These are phyloP conservation scores for Cepphus grylle DNA, from an alignment of 2,113 vertebrate species.

Conservation along the genomic window DNA sequence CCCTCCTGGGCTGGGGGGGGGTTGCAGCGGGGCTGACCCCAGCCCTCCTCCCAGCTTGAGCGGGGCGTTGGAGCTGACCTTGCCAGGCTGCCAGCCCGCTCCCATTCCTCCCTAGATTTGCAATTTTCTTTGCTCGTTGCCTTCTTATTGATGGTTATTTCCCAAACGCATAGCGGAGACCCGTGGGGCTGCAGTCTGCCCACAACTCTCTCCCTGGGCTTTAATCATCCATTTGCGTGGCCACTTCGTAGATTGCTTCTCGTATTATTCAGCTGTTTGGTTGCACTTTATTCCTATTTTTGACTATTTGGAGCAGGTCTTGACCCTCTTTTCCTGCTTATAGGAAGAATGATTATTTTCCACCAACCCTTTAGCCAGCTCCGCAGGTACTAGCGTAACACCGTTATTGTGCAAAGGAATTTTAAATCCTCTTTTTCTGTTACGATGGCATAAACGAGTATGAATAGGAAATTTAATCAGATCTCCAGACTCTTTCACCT, in stretches of 20 bases:
- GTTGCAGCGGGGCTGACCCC: neutral
- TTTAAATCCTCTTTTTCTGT: neutral
- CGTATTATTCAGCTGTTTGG: neutral
- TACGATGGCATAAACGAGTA: neutral
- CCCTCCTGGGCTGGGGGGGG: neutral
- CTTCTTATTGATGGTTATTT: neutral
- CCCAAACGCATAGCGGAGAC: neutral
- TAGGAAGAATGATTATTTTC: neutral
- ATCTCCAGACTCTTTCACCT: neutral
- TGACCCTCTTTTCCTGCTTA: neutral
- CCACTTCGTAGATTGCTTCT: neutral
- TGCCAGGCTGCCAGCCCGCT: accelerated
- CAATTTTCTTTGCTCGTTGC: accelerated
- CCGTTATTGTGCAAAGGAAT: neutral
- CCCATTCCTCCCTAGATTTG: neutral
- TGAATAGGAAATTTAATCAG: neutral
- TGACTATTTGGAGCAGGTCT: neutral
- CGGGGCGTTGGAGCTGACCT: neutral
- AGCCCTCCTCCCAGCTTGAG: neutral
- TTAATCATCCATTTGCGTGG: neutral
- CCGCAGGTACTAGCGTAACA: neutral
- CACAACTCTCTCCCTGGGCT: neutral
- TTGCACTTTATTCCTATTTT: neutral
- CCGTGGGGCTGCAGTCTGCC: accelerated
- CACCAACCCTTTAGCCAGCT: neutral